Evolutionary conservation across 1,140 invertebrate genomes (phyloP), one percentile per base, ranked within the genome.

Genomic region (Saccostrea glomerata): DNA sequence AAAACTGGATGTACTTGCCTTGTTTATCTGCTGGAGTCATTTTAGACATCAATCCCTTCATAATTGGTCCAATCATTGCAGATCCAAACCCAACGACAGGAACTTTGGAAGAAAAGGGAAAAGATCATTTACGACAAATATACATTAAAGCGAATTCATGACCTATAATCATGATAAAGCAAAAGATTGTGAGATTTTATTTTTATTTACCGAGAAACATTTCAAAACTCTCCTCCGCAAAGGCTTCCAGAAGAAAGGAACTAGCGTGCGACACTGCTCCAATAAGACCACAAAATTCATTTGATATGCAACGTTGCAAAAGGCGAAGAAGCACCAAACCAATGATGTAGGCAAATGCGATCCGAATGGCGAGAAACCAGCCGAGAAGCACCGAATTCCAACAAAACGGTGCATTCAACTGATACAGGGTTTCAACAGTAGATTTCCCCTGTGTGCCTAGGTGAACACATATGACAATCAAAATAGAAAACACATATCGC

Each of bases 21-120:
- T 89, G 88, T 82, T 89, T 87, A 54, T 89, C 55, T 40, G 86
- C n/a, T 9, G 88, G 88, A 6, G 88, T 85, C 86, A 89, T 87
- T 60, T 60, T 83, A 7, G 88, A 89, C 88, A 89, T 85, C 30
- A 89, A 56, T 6, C 63, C 58, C 15, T 63, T 82, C 12, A 82
- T 70, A n/a, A 87, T 85, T 13, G 88, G 88, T 30, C 73, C 63
- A 5, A 83, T 25, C 23, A 89, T 66, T 40, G 73, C 84, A 36
- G 77, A 87, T n/a, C 82, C 86, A 47, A 85, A 36, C 9, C 86
- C 60, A 9, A 84, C 55, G 9, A 84, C 63, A 9, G 88, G 86
- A 70, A 86, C 88, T 89, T 36, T 36, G 85, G 60, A 54, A 23
- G 47, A 84, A 58, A 82, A 25, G 84, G 13, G 1, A 36, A 12